These are phyloP conservation scores for Beris morrisii DNA, from an alignment of 2,888 invertebrate genomes.

Conservation along the genomic window DNA sequence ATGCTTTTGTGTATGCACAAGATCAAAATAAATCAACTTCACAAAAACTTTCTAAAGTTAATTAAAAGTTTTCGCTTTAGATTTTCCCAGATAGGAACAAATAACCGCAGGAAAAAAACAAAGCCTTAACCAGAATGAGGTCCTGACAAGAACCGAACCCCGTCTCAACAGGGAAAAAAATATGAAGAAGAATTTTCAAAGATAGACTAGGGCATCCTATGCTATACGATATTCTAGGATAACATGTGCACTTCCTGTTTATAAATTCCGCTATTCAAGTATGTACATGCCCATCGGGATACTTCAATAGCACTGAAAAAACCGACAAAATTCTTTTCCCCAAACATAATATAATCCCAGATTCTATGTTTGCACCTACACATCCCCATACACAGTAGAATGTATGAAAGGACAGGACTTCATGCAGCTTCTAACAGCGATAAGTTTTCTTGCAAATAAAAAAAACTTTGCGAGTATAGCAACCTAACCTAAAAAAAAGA, in stretches of 20 bases:
- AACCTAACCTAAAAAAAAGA: too few species aligned
- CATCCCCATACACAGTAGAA: too few species aligned
- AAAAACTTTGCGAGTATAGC: too few species aligned
- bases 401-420: too few species aligned
- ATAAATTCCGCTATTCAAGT: background rate
- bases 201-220: constrained; percentile 1
- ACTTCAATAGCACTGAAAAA: too few species aligned
- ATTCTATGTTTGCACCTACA: too few species aligned
- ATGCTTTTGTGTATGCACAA: background rate
- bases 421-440: too few species aligned
- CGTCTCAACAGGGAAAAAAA: background rate
- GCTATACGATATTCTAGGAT: background rate
- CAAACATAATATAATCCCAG: too few species aligned
- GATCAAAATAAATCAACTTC: constrained; percentile 19
- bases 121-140: background rate
- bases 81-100: background rate
- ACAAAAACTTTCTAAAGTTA: constrained; percentile 17
- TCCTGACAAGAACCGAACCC: background rate
- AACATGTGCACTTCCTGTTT: background rate
- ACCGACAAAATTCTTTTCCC: too few species aligned
- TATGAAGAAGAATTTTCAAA: background rate
- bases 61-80: constrained; percentile 19
- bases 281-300: too few species aligned
- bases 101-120: background rate
- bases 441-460: too few species aligned